phyloP scores from a whole-genome alignment of 2,888 invertebrate genomes.

The Gymnoscelis rufifasciata region DNA sequence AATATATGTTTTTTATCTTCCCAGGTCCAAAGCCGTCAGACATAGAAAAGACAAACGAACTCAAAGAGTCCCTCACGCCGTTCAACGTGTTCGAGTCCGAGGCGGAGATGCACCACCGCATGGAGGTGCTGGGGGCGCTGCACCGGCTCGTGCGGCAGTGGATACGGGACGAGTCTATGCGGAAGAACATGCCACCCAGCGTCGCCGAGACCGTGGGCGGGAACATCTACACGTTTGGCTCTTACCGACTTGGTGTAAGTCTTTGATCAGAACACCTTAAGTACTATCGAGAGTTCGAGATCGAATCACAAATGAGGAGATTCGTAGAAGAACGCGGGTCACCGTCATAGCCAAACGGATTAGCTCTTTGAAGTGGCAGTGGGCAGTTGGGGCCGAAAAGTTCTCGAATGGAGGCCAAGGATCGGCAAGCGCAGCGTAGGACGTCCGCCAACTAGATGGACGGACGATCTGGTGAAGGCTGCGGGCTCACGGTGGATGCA shows the following conservation, averaged over 20 bases:
- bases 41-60: slow-evolving; percentile 84
- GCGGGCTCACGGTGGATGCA: too few relatives aligned
- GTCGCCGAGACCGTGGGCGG: slow-evolving; percentile 96
- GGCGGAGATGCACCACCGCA: slow-evolving; percentile 92
- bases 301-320: too few relatives aligned
- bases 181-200: slow-evolving; percentile 94
- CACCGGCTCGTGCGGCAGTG: slow-evolving; percentile 95
- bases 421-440: too few relatives aligned
- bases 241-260: slow-evolving; percentile 92
- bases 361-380: too few relatives aligned
- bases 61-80: slow-evolving; percentile 88
- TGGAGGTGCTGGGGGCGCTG: slow-evolving; percentile 90
- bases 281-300: too few relatives aligned
- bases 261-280: too few relatives aligned
- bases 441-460: too few relatives aligned
- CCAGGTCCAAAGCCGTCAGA: slow-evolving; percentile 89
- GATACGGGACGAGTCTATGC: slow-evolving; percentile 93
- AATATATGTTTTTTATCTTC: not conserved
- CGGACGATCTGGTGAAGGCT: too few relatives aligned
- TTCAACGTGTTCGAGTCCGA: slow-evolving; percentile 95
- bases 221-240: slow-evolving; percentile 99
- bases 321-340: too few relatives aligned
- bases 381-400: too few relatives aligned
- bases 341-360: too few relatives aligned
- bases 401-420: too few relatives aligned